Base-by-base conservation (phyloP, 2,888 invertebrate genomes). In the Ferrisia virgata region DNA sequence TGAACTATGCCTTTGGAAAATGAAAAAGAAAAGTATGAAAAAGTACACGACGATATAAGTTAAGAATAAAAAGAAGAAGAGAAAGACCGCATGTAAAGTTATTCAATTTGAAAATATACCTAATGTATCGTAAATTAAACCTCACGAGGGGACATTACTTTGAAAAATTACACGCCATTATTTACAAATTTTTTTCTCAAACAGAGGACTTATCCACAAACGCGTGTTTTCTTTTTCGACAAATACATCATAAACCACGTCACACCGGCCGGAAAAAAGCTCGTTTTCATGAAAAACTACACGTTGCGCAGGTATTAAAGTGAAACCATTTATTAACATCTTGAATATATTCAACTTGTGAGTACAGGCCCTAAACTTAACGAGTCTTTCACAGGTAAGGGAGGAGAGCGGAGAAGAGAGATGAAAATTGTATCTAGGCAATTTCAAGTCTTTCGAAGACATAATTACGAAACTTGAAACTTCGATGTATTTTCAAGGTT, bases 41-140 rank as follows among this genome's bases (percentile, higher is more conserved):
- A 47, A 53, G 18, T 1, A 53, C 18, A 53, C 53, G n/a, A 53
- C 22, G 8, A 47, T 6, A 3, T 43, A 43, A 47, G 47, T 2
- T 2, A 53, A 53, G 8, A 53, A 18, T n/a, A 53, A 22, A 53
- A 22, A 53, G 22, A 40, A 40, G 4, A 8, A 40, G 11, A 8
- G 11, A 40, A n/a, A n/a, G n/a, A 40, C 53, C 8, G 4, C 47
- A n/a, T 53, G 18, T 53, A 53, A 64, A 64, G 15, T 28, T 64
- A 64, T 64, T 64, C 64, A 64, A 64, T 64, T 64, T 64, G 28
- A 64, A 64, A 64, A 28, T 64, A n/a, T n/a, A 64, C 28, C 64
- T 64, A 64, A 64, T 64, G 64, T 64, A 64, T 64, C 64, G 64
- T 64, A 64, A 64, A 64, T 64, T 64, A 64, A 64, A 64, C 64